Conservation (phyloP, 2,113 vertebrate species). For the Cathartes aura region DNA sequence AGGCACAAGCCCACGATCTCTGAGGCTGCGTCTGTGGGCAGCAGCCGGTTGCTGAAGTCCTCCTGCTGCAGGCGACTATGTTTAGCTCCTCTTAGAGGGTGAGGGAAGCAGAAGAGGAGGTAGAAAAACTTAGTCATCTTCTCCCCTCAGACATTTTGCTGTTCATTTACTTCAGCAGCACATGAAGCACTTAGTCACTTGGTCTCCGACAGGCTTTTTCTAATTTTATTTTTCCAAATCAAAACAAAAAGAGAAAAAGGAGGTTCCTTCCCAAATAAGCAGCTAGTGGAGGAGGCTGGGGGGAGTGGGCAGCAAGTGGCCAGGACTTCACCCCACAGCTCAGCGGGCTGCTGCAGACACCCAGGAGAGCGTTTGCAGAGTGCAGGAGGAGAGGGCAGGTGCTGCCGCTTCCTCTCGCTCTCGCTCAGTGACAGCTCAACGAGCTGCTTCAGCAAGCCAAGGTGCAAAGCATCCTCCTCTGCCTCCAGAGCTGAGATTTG, state of each 20-base stretch:
- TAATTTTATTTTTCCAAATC: not conserved
- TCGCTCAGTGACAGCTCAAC: rapidly evolving
- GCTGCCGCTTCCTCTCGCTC: not conserved
- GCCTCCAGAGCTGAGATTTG: not conserved
- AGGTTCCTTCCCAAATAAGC: not conserved
- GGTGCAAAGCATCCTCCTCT: not conserved
- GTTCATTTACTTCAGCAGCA: constrained; percentile 16
- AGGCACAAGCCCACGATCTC: not conserved
- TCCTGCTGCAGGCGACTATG: not conserved
- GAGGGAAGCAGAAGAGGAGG: constrained; percentile 35
- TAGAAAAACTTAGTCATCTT: constrained; percentile 46
- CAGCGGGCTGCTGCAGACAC: not conserved
- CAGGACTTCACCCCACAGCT: not conserved
- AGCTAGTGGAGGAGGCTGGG: not conserved
- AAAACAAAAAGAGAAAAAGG: not conserved
- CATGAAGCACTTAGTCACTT: constrained; percentile 18
- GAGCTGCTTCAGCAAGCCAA: not conserved
- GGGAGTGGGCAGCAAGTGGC: not conserved
- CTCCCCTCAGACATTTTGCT: constrained; percentile 27
- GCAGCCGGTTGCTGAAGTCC: not conserved
- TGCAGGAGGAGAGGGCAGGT: not conserved
- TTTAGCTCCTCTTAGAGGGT: constrained; percentile 17
- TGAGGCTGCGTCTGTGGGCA: not conserved
- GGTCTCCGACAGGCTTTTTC: not conserved
- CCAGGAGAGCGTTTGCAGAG: not conserved